Evolutionary conservation across 2,888 invertebrate genomes (phyloP), one percentile per base, ranked within the genome.

Genomic region (Lycophotia porphyrea): DNA sequence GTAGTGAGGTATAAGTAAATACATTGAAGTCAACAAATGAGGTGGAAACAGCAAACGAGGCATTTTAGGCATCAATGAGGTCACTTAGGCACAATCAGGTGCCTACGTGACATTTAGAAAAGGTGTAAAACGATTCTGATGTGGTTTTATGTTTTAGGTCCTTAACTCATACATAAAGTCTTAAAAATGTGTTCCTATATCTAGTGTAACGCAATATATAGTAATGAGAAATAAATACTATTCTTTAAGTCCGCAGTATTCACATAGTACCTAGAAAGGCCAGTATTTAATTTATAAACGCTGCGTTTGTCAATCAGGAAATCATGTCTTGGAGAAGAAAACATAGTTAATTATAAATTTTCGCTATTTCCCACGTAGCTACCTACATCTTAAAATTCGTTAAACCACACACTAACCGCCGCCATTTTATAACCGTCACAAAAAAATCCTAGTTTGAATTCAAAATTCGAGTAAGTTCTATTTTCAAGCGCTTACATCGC

Each of bases 11-110:
- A 73, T 73, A 77, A 64, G 27, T 80, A 64, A 73, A 58, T 58
- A 73, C 77, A 64, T 80, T 80, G 80, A 90, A 88, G 81, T 85
- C 87, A 87, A 82, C 86, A 91, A 90, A 90, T 89, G 90, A 87
- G 83, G 87, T 88, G 89, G 87, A 86, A 90, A 91, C 83, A 84
- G 78, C 84, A 85, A 88, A 91, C 81, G 88, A 86, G 85, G 84
- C 76, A 75, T 82, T 86, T 89, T 81, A 81, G 80, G 78, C 68
- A 72, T 49, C 70, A 67, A 76, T 44, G 63, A 67, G 64, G 55
- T 77, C 64, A 77, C 34, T 77, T 64, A 77, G 64, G 47, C 77
- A 72, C 73, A 63, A 72, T 77, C 76, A 80, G 71, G 64, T 58
- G 18, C 31, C n/a, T 39, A 39, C n/a, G n/a, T 39, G 64, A 64